Evolutionary conservation across 2,888 invertebrate genomes (phyloP).

Genomic region (Nymphalis urticae): DNA sequence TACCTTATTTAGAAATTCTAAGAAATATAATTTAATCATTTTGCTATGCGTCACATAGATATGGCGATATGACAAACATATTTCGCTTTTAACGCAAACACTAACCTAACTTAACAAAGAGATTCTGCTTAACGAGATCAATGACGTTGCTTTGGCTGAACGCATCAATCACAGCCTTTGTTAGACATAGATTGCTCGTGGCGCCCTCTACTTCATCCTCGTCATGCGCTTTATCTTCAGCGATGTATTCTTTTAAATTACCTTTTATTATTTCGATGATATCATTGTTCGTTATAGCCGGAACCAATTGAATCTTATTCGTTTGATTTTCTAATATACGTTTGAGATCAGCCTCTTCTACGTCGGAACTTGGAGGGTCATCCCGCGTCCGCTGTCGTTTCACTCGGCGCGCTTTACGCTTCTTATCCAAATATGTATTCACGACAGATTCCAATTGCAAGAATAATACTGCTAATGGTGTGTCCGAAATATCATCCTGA

Average conservation of each 20-base stretch:
- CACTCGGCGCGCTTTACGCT: constrained; percentile 61
- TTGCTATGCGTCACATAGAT: too few relatives aligned
- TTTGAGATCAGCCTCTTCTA: constrained; percentile 57
- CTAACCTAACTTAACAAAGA: constrained; percentile 59
- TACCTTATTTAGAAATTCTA: not conserved
- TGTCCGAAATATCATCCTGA: constrained; percentile 74
- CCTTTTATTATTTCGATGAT: constrained; percentile 60
- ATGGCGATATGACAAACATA: not conserved
- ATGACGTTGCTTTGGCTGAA: constrained; percentile 84
- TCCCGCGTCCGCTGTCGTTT: constrained; percentile 69
- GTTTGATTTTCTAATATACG: constrained; percentile 54
- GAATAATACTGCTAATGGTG: constrained; percentile 70
- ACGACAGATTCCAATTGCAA: constrained; percentile 72
- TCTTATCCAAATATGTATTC: constrained; percentile 61
- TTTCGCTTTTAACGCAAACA: not conserved
- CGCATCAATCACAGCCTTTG: constrained; percentile 83
- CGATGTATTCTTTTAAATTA: constrained; percentile 57
- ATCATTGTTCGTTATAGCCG: constrained; percentile 53
- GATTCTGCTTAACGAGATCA: constrained; percentile 76
- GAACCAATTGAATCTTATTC: constrained; percentile 58
- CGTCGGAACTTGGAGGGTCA: constrained; percentile 39
- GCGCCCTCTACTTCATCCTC: constrained; percentile 66
- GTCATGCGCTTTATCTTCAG: constrained; percentile 48
- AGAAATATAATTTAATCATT: constrained; percentile 3
- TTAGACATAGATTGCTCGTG: constrained; percentile 59